Evolutionary conservation across 2,888 invertebrate genomes (phyloP), one percentile per base, ranked within the genome.

Genomic region (Fragum fragum): DNA sequence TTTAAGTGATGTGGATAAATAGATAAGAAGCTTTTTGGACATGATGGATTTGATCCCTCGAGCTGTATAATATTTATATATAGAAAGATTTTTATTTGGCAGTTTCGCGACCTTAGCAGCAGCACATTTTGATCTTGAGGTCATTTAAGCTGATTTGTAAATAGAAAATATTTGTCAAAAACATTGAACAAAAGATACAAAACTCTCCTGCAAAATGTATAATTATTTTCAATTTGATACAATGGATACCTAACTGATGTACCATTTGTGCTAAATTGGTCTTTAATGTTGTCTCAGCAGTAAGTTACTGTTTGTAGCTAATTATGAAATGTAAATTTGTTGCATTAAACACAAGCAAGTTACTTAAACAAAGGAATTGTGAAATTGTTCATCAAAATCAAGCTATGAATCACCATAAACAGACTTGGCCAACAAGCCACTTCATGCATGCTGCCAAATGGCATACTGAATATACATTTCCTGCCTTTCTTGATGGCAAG

Each of bases 81-180:
- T 66, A 42, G 61, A 32, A 61, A 61, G 76, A 73, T 61, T 63
- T 72, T 73, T 74, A 75, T 82, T 85, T 85, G 82, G 82, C 80
- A 80, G 80, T 73, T 80, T 75, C 75, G 73, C 79, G 75, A 74
- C 80, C 81, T 76, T 32, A 80, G 85, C 85, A 75, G 85, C 85
- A 80, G 85, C 80, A 85, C 66, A 77, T 52, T 63, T 53, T 57
- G 42, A 66, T 77, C 79, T 70, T 75, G 47, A 61, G 72, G 73
- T 80, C 75, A 76, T 59, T 68, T 73, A 79, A 76, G 81, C 83
- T 85, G 85, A 85, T 85, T 76, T 85, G 85, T 85, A 85, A 82
- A 85, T 85, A 85, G 77, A 80, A 85, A 81, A 79, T 81, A 79
- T 85, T 83, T 84, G 78, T 85, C 85, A 81, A 85, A 85, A 76